A percentile compares a stretch with the other conserved stretches of the same genome.
These are phyloP conservation scores for Tachystola acroxantha DNA, from an alignment of 2,888 invertebrate species.

Conservation along the genomic window DNA sequence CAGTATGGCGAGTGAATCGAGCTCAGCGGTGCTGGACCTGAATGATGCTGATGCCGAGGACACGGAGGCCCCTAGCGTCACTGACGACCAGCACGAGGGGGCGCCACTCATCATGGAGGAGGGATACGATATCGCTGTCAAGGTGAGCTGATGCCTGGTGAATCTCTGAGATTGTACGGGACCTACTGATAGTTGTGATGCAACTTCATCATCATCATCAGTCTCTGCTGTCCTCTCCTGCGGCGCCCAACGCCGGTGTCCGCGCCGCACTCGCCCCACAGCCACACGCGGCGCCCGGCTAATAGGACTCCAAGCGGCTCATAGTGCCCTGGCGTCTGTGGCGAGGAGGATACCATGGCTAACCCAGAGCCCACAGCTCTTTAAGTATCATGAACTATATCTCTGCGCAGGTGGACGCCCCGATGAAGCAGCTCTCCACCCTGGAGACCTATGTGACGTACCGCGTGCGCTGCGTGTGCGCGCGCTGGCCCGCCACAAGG, in stretches of 20 bases:
- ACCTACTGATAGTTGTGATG: too few species aligned
- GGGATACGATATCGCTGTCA: conserved; percentile 64
- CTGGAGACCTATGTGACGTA: conserved; percentile 67
- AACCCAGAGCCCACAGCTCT: too few species aligned
- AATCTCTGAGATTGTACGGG: background rate
- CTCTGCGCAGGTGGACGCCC: conserved; percentile 63
- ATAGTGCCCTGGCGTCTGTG: too few species aligned
- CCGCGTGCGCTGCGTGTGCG: conserved; percentile 64
- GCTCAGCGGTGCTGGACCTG: conserved; percentile 63
- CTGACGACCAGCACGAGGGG: conserved; percentile 41
- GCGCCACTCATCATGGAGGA: conserved; percentile 64
- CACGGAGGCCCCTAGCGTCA: conserved; percentile 50
- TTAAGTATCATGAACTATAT: too few species aligned
- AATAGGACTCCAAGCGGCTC: too few species aligned
- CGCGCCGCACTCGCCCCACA: too few species aligned
- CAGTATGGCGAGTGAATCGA: conserved; percentile 58
- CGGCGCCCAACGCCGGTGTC: too few species aligned
- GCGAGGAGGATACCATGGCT: too few species aligned
- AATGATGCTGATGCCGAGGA: conserved; percentile 59
- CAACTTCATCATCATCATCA: too few species aligned
- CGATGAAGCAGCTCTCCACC: conserved; percentile 65
- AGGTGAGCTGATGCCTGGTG: too few species aligned
- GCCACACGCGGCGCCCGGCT: too few species aligned
- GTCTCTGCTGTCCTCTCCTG: too few species aligned
- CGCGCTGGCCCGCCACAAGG: conserved; percentile 55